Evolutionary conservation across 2,888 invertebrate genomes (phyloP).

Genomic region (Tenthredo notha): DNA sequence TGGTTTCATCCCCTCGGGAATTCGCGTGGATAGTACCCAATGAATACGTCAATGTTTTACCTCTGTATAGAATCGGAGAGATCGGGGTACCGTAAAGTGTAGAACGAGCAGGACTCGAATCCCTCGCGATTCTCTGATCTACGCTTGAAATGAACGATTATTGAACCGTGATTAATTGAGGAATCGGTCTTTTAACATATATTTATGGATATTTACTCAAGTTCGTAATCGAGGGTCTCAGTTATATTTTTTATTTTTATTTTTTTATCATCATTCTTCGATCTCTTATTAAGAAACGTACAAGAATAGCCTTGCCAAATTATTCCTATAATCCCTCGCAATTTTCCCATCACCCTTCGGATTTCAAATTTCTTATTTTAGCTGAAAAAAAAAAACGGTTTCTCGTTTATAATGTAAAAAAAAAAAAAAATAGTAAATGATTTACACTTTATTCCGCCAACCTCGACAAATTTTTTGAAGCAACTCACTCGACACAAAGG

Average conservation of each 20-base stretch:
- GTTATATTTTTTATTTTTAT: not conserved
- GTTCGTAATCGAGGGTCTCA: no score
- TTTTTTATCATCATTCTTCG: not conserved
- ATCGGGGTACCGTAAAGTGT: not conserved
- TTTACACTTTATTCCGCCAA: not conserved
- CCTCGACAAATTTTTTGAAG: not conserved
- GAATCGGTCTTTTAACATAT: not conserved
- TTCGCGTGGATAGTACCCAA: conserved; percentile 22
- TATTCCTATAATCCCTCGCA: not conserved
- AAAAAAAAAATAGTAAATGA: no score
- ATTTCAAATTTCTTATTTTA: not conserved
- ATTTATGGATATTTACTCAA: not conserved
- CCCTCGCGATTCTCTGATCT: not conserved
- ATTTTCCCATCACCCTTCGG: not conserved
- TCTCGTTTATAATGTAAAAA: not conserved
- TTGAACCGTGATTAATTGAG: conserved; percentile 29
- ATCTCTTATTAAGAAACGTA: not conserved
- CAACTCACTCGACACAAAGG: not conserved
- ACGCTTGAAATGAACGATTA: conserved; percentile 5
- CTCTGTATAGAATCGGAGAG: not conserved
- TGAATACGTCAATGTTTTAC: conserved; percentile 32
- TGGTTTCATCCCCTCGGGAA: conserved; percentile 18
- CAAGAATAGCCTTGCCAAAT: not conserved
- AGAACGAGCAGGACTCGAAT: not conserved
- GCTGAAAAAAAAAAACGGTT: not conserved